Evolutionary conservation across 2,888 invertebrate species (phyloP).

Genomic region (Temnothorax rugatulus): DNA sequence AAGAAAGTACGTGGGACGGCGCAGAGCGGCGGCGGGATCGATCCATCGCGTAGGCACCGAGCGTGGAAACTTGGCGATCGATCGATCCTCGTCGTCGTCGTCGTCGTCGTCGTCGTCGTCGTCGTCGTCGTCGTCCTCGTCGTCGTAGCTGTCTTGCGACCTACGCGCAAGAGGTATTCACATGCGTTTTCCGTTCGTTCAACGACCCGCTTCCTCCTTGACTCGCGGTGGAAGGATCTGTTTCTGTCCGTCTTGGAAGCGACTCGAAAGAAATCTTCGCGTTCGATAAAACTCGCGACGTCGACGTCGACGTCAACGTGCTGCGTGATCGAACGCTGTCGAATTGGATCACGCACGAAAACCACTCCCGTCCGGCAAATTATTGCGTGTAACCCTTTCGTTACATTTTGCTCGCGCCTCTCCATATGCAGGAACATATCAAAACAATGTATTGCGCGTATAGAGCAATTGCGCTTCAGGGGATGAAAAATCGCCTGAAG

Average conservation of each 20-base stretch:
- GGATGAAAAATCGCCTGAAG: slow-evolving; percentile 42
- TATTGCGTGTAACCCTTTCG: background rate
- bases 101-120: slow-evolving; percentile 17
- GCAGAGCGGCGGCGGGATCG: slow-evolving; percentile 59
- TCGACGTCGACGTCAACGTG: background rate
- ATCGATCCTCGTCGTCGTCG: slow-evolving; percentile 64
- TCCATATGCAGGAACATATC: background rate
- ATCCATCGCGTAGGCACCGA: slow-evolving; percentile 66
- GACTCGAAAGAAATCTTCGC: background rate
- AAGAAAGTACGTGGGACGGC: slow-evolving; percentile 62
- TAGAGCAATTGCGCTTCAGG: slow-evolving; percentile 22
- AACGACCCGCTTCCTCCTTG: slow-evolving; percentile 43
- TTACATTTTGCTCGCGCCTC: background rate
- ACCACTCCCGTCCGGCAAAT: background rate
- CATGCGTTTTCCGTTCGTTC: slow-evolving; percentile 45
- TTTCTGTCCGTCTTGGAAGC: slow-evolving; percentile 22
- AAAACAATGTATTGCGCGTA: slow-evolving; percentile 24
- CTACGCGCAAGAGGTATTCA: slow-evolving; percentile 58
- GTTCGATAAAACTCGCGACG: background rate
- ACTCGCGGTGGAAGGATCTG: slow-evolving; percentile 17
- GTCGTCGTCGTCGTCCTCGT: too few species aligned
- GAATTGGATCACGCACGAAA: background rate
- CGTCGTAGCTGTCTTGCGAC: slow-evolving; percentile 36
- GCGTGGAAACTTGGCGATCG: slow-evolving; percentile 61
- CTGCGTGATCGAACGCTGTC: background rate